A percentile compares a stretch with the other conserved stretches of the same genome.
Conservation (phyloP, 2,888 invertebrate species). For the Cryptus viduatorius region DNA sequence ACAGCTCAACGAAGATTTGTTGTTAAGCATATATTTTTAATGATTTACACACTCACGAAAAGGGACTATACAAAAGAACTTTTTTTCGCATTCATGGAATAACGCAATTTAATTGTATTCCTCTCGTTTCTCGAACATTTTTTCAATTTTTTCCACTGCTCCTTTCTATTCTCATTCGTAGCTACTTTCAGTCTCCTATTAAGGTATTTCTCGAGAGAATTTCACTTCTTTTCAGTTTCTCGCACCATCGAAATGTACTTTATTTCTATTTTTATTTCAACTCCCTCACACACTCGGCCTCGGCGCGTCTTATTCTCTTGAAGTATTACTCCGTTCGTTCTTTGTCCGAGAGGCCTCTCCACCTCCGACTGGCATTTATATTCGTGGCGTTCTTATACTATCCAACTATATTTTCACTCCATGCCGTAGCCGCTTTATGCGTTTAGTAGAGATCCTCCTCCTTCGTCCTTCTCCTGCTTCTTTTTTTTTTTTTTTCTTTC, state of each 20-base stretch:
- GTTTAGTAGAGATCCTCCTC: background rate
- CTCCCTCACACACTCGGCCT: slow-evolving; percentile 31
- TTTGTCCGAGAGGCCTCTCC: background rate
- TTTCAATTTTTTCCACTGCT: background rate
- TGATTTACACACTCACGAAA: no score
- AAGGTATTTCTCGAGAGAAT: slow-evolving; percentile 6
- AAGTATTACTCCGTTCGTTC: slow-evolving; percentile 24
- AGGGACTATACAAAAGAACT: background rate
- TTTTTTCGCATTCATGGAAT: slow-evolving; percentile 36
- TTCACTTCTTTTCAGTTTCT: background rate
- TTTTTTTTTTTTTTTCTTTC: background rate
- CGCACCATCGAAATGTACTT: slow-evolving; percentile 4
- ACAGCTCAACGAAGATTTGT: no score
- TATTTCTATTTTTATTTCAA: slow-evolving; percentile 38
- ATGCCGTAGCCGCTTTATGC: slow-evolving; percentile 3
- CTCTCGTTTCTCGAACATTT: background rate
- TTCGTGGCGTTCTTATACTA: background rate
- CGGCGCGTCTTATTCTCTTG: slow-evolving; percentile 43
- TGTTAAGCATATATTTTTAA: no score
- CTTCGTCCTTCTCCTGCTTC: slow-evolving; percentile 9
- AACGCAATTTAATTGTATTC: slow-evolving; percentile 44
- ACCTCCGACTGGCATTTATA: slow-evolving; percentile 4
- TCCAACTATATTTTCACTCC: slow-evolving; percentile 23
- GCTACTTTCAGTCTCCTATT: background rate
- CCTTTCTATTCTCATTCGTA: slow-evolving; percentile 27